Evolutionary conservation across 37 sponge, comb jelly and placozoan genomes (phyloP), one percentile per base, ranked within the genome.

Genomic region (Cladorhizidae sp.): DNA sequence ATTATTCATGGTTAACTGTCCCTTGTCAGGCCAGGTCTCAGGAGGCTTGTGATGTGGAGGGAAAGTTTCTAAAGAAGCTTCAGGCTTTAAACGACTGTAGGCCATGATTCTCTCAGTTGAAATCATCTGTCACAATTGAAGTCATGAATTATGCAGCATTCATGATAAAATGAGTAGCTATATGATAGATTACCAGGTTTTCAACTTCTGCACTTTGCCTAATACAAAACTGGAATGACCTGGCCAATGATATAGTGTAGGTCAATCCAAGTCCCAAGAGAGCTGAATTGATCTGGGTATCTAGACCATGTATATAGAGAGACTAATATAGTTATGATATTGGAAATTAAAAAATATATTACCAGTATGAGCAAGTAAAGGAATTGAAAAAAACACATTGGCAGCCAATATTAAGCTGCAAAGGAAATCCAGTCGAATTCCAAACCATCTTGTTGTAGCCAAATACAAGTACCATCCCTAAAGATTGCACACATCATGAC

Each of bases 191-290:
- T 39, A 92, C 93, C 49, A 82, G 28, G 72, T 83, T 90, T 39
- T 94, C 95, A 67, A 94, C 83, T 80, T 90, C 95, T 56, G 92
- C 83, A 79, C 95, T 88, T 55, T 72, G 70, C 58, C 95, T 56
- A 17, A 94, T 76, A 58, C 86, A 84, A 50, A 83, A 94, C 69
- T 94, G 95, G 43, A 94, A 87, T 79, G 82, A 85, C 18, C 92
- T 92, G 56, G 73, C 59, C 68, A 94, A 87, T 45, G 88, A 81
- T 2, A 94, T 70, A 25, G 85, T 39, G 67, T 94, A 94, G 33
- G 83, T 72, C 9, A 94, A 72, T 39, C 85, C 76, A 31, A 94
- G 86, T 8, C 95, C 89, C 45, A 94, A 72, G 45, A 84, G 63
- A 23, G 79, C 89, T 73, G 80, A 50, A 84, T 54, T 36, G 2